Evolutionary conservation across 2,888 invertebrate genomes (phyloP), one percentile per base, ranked within the genome.

Genomic region (Mimumesa dahlbomi): DNA sequence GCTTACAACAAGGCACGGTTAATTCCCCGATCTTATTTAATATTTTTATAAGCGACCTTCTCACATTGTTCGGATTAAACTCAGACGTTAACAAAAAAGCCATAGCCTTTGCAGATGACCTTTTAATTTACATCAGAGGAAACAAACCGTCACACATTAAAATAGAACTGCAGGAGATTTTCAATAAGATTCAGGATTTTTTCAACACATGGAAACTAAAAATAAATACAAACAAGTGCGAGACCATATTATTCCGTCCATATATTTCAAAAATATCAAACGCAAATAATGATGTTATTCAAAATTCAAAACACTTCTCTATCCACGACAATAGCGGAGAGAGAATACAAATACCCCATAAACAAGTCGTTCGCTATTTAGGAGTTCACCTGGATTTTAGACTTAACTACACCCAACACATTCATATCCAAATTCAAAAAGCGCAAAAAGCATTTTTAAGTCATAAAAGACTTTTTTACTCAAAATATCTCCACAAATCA

Each of bases 41-140:
- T 5, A 54, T 63, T 13, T 63, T n/a, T 34, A 54, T 31, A 2
- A 34, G 29, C 25, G 68, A 68, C 5, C 7, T 67, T 3, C 45
- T 64, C 1, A 2, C 9, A 1, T 0, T 54, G 1, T 64, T 14
- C 31, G 34, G 34, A 9, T 1, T 61, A 1, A 61, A 70, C 2
- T 19, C 18, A 2, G 38, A 36, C 0, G 34, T 38, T n/a, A 13
- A 4, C n/a, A 46, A 46, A 46, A 18, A 7, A 11, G 46, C 52
- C 2, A 43, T 72, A 1, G 63, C 67, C 0, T 64, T 50, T 18
- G 67, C 67, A 1, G 66, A 72, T 29, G 68, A 73, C 13, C 9
- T 72, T 2, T 16, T 65, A 0, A n/a, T 68, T 0, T 73, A 68
- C 21, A 6, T 49, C 0, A 22, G 9, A 5, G 21, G 9, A 1